Conservation (phyloP, 2,797 vertebrate species). For the Neopelma chrysocephalum region DNA sequence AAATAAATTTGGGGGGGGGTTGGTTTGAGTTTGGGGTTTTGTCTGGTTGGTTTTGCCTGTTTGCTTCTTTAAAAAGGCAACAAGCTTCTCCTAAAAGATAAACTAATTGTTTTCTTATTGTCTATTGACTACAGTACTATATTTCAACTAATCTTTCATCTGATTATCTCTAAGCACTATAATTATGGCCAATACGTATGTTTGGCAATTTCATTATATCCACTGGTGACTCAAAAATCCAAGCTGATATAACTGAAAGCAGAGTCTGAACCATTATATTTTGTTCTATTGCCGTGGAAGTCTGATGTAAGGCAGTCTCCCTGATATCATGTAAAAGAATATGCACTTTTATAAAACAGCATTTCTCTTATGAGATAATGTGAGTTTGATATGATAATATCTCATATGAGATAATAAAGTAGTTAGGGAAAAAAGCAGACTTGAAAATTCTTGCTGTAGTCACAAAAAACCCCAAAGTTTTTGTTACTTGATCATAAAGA, state of each 20-base stretch:
- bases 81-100: background rate
- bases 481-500: background rate
- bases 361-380: background rate
- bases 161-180: conserved; percentile 11
- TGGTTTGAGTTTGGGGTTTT: background rate
- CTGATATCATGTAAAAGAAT: background rate
- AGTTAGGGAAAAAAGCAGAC: background rate
- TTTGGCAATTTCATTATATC: background rate
- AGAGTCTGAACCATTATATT: background rate
- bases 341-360: background rate
- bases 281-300: background rate
- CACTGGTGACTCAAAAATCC: background rate
- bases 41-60: background rate
- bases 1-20: background rate
- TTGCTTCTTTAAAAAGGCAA: too few species aligned
- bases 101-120: background rate
- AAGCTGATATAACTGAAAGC: background rate
- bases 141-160: conserved; percentile 16
- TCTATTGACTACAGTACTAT: background rate
- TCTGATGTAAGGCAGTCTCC: background rate
- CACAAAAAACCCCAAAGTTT: background rate
- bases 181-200: background rate
- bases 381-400: background rate
- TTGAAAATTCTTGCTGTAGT: background rate
- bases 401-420: background rate